Base-by-base conservation (phyloP, 2,797 vertebrate genomes). In the Dallia pectoralis region DNA sequence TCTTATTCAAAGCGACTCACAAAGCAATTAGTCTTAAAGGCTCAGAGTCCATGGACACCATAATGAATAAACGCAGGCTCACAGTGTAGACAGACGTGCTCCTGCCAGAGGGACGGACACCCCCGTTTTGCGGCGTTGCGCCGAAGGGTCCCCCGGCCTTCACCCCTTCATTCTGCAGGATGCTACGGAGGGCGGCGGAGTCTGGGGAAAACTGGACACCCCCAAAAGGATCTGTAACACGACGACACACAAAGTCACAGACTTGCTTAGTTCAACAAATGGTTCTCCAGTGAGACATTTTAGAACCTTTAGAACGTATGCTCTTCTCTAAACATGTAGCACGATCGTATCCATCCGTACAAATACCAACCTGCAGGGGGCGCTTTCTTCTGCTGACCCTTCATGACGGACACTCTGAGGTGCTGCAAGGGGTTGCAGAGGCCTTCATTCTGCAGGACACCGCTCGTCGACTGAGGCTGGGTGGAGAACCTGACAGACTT, bases 401-500 rank as follows among this genome's bases (percentile, higher is more conserved):
- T 93, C 74, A 66, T 87, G 36, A 91, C 61, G 0, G 89, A 92
- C 1, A 94, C 91, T 86, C 93, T 90, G 77, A 89, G 92, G 79
- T 92, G 89, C 92, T 94, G 77, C 51, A 69, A 79, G 75, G 53
- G 53, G 53, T 59, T 25, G 22, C 8, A 11, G 1, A 89, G 61
- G 0, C 86, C 90, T 36, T 92, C 84, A 0, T 87, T 91, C 74
- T 80, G 84, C n/a, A 93, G 82, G 78, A 92, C 92, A 67, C 87
- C 90, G 48, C 77, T 70, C 48, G 92, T 79, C 0, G 91, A 89
- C 27, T 77, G 36, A 0, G 83, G 30, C 67, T 93, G 91, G 0
- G 90, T 90, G 12, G 87, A 87, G 79, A 92, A 93, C 7, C 59
- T 69, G 27, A 78, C 40, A 0, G 73, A 49, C 70, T 79, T 88